phyloP scores from a whole-genome alignment of 37 sponge, comb jelly and placozoan species.

The Cladorhizidae sp. region DNA sequence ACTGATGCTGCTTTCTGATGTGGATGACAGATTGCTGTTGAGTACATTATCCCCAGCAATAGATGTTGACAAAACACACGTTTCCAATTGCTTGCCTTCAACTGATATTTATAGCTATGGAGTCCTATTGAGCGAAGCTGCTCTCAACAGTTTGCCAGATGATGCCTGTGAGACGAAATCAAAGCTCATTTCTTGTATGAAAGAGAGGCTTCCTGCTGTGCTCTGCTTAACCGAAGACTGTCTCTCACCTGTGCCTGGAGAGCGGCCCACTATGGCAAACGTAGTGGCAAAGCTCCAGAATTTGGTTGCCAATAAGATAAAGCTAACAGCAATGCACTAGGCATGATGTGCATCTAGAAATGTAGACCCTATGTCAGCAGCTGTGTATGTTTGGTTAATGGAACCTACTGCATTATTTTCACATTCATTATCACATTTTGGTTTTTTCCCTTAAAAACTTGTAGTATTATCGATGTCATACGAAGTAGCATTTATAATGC shows the following conservation, averaged over 20 bases:
- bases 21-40: neutral
- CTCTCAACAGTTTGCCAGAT: neutral
- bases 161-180: neutral
- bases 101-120: slow-evolving; percentile 79
- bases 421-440: no score
- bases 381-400: no score
- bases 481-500: no score
- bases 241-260: neutral
- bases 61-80: neutral
- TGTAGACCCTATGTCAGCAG: no score
- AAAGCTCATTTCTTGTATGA: neutral
- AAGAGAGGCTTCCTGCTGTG: neutral
- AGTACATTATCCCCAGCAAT: no score
- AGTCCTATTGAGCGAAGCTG: slow-evolving; percentile 43
- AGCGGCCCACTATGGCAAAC: neutral
- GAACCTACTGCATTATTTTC: no score
- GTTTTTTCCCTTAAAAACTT: no score
- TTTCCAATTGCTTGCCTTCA: slow-evolving; percentile 24
- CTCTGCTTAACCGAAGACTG: neutral
- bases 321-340: no score
- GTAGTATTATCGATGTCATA: no score
- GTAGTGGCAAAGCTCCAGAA: neutral
- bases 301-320: neutral
- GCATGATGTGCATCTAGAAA: no score
- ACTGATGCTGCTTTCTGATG: neutral